phyloP scores from a whole-genome alignment of 2,113 vertebrate species.

The Gopherus flavomarginatus region DNA sequence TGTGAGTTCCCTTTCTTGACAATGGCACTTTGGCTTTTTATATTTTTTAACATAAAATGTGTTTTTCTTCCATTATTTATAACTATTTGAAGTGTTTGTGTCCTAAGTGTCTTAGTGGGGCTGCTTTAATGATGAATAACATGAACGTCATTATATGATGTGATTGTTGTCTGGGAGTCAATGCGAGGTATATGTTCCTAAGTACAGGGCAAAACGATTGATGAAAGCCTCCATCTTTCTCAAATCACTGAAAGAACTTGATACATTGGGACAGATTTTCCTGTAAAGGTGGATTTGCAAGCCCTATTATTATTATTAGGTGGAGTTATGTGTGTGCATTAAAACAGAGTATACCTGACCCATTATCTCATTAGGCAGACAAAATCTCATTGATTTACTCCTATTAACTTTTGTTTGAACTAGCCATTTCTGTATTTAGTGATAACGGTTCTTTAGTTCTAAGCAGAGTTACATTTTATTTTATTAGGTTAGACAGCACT shows the following conservation, averaged over 20 bases:
- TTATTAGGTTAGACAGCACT: conserved; percentile 56
- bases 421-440: conserved; percentile 53
- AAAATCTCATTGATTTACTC: conserved; percentile 3
- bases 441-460: conserved; percentile 52
- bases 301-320: neutral
- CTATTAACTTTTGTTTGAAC: conserved; percentile 33
- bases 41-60: neutral
- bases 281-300: neutral
- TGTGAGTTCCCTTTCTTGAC: neutral
- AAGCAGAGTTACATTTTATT: conserved; percentile 42
- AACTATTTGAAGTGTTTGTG: neutral
- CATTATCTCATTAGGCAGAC: neutral
- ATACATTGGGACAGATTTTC: neutral
- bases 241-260: neutral
- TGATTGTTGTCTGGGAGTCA: neutral
- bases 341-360: conserved; percentile 6
- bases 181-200: neutral
- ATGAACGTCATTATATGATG: neutral
- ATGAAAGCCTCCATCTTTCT: neutral
- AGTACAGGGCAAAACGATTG: neutral
- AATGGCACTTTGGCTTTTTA: neutral
- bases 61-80: neutral
- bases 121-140: conserved; percentile 16
- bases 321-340: neutral
- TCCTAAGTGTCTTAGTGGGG: neutral